Evolutionary conservation across 2,113 vertebrate genomes (phyloP), one percentile per base, ranked within the genome.

Genomic region (Promerops cafer): DNA sequence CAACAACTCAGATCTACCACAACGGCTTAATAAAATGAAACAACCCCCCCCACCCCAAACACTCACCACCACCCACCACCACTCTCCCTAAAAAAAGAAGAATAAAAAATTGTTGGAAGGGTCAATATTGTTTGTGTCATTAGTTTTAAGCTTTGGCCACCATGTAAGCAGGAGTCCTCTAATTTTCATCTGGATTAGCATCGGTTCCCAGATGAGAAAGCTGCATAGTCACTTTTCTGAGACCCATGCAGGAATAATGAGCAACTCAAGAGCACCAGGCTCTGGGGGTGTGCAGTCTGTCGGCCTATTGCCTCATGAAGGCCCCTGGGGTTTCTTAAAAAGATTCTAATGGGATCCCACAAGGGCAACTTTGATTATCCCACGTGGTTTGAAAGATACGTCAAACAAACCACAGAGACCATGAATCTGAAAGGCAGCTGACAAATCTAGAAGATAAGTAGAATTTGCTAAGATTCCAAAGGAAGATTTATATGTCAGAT

Each of bases 401-500:
- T 66, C 66, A 93, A 74, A 52, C 39, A 85, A 94, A 80, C 6
- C 47, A 83, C 16, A 76, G 82, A 76, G 54, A 52, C 15, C 50
- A 26, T 13, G 66, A 85, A 61, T 85, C 42, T 90, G 93, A 96
- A 92, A 91, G 92, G 87, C 59, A 92, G 68, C 63, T 93, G 92
- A 89, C 78, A 95, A 87, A 89, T 65, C 87, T 59, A 64, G 64
- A 83, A 79, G 53, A 93, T 70, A 83, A 82, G n/a, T 3, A 42
- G 71, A 82, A 83, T 93, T 96, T 93, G 39, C 59, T 47, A 54
- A 83, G 68, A 60, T 76, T 91, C 47, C 31, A 45, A 77, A 83
- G 35, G 53, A 79, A 88, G 87, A 96, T 83, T 94, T 88, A 49
- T 84, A 50, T 88, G 85, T 77, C 94, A 94, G 57, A 88, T n/a